Conservation (phyloP, 2,797 vertebrate genomes). For the Pagetopsis macropterus region DNA sequence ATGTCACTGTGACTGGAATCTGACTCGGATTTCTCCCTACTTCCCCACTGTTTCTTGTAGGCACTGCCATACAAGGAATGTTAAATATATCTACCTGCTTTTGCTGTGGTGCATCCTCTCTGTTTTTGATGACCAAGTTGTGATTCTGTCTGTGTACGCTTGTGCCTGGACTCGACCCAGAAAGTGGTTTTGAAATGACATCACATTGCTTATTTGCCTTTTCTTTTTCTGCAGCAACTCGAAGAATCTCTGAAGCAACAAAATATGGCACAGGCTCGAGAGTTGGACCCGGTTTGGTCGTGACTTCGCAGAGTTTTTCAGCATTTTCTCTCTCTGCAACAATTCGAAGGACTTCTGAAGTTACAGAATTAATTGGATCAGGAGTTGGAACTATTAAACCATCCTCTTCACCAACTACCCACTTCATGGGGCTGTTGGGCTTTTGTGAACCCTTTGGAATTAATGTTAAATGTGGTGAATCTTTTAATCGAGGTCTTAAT, state of each 20-base stretch:
- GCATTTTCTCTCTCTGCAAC: constrained; percentile 43
- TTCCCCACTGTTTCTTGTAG: too few relatives aligned
- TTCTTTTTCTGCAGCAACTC: constrained; percentile 51
- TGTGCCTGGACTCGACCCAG: constrained; percentile 15
- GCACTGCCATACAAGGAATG: background rate
- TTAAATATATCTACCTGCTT: constrained; percentile 10
- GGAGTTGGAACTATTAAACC: constrained; percentile 16
- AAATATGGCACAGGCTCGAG: constrained; percentile 35
- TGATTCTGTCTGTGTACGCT: constrained; percentile 20
- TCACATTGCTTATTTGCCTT: background rate
- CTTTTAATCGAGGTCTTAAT: background rate
- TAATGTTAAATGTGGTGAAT: constrained; percentile 40
- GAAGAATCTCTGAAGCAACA: constrained; percentile 51
- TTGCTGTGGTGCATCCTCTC: background rate
- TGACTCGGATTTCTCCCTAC: too few relatives aligned
- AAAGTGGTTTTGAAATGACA: background rate
- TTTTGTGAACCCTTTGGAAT: constrained; percentile 59
- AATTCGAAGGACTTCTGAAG: constrained; percentile 50
- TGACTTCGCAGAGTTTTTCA: too few relatives aligned
- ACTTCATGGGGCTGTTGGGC: constrained; percentile 72
- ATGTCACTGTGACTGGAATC: too few relatives aligned
- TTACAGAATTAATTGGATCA: constrained; percentile 40
- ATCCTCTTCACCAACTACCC: constrained; percentile 75
- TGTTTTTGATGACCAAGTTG: too few relatives aligned
- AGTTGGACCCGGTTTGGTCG: constrained; percentile 6